Base-by-base conservation (phyloP, 2,113 vertebrate species). In the Baryphthengus martii region DNA sequence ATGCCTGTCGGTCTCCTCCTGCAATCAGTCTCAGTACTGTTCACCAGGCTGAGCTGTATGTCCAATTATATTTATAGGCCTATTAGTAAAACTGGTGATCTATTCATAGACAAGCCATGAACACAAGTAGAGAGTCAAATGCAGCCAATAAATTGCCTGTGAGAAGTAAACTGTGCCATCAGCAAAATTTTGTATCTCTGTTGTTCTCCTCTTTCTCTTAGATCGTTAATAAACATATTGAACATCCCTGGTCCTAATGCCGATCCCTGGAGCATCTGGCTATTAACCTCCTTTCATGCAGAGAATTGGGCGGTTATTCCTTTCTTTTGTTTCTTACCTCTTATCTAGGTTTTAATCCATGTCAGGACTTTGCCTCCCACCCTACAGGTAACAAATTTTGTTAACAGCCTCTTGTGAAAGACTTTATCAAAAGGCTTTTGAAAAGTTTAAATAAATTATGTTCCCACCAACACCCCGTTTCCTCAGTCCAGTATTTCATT, bases 151-250 rank as follows among this genome's bases (percentile, higher is more conserved):
- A 94, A 95, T 94, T 89, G 85, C 76, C 93, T 89, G 73, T 73
- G 94, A 95, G 68, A 70, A 94, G 50, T 73, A 94, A 95, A 97
- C 89, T 72, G 93, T 95, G 50, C 93, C 85, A 82, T 96, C 90
- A 96, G 95, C 95, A 97, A 96, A 97, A 95, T 89, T 90, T 83
- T 10, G 92, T 83, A 85, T 95, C 79, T 96, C 94, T 96, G 89
- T 96, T 94, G 91, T 96, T 96, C 79, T 85, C 62, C 65, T 65
- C 89, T 85, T 96, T 96, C 93, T 90, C 91, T 91, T 61, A 93
- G 90, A 97, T 94, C 93, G 53, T 97, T 97, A 97, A 97, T 97
- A 96, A 96, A 96, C 90, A 91, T 97, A 97, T 96, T 96, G 96
- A 97, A 95, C 94, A 91, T 77, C 85, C 66, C 66, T 68, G 72